These are phyloP conservation scores for Prionailurus bengalensis DNA, from an alignment of 2,113 vertebrate genomes.

Conservation along the genomic window DNA sequence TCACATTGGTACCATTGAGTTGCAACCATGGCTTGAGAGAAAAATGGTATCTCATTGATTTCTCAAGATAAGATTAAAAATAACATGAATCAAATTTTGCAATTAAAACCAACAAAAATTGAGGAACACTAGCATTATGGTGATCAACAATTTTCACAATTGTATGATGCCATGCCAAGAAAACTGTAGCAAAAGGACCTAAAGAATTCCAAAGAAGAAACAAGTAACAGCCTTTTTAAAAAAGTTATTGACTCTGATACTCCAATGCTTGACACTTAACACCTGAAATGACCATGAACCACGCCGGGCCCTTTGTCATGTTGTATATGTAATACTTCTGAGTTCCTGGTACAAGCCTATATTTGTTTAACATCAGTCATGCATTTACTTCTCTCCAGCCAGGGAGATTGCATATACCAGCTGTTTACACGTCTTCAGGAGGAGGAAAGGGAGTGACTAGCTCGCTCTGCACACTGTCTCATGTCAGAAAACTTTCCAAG, in stretches of 20 bases:
- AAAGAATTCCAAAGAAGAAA: slow-evolving; percentile 26
- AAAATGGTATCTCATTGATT: slow-evolving; percentile 81
- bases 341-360: slow-evolving; percentile 22
- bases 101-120: slow-evolving; percentile 79
- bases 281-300: neutral
- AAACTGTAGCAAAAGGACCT: neutral
- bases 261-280: neutral
- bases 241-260: neutral
- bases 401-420: slow-evolving; percentile 77
- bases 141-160: neutral
- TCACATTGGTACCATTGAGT: slow-evolving; percentile 77
- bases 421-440: slow-evolving; percentile 78
- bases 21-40: slow-evolving; percentile 73
- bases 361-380: slow-evolving; percentile 77
- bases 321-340: slow-evolving; percentile 50
- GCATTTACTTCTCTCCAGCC: slow-evolving; percentile 73
- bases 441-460: slow-evolving; percentile 70
- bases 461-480: slow-evolving; percentile 79
- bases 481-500: slow-evolving; percentile 84
- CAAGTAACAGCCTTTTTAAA: neutral
- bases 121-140: slow-evolving; percentile 70
- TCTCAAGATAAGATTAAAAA: slow-evolving; percentile 84
- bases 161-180: neutral
- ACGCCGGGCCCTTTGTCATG: neutral
- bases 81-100: slow-evolving; percentile 83